Evolutionary conservation across 2,797 vertebrate genomes (phyloP), one percentile per base, ranked within the genome.

Genomic region (Caiman crocodilus): DNA sequence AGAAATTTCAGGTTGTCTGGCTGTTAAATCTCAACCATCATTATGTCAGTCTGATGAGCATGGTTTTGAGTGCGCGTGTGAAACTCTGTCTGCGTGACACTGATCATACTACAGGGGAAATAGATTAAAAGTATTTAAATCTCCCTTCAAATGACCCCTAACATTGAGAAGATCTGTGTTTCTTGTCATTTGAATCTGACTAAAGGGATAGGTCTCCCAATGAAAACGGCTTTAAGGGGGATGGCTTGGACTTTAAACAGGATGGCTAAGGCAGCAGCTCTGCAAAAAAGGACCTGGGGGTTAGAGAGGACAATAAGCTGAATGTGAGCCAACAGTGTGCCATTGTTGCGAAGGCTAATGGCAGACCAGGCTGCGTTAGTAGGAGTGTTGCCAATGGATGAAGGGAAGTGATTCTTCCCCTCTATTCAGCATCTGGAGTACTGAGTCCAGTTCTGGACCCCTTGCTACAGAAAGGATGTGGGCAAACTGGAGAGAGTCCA

Each of bases 31-130:
- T 14, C 20, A 77, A 5, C 56, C 16, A 77, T n/a, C 56, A 17
- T 20, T 84, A 85, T 79, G 67, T 76, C 60, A 12, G 50, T 90
- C 13, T 28, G 74, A 82, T n/a, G 30, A 26, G 17, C 84, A 30
- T 25, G 3, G 63, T 13, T 79, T 71, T 81, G 76, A 79, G 20
- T 74, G 57, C 60, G 79, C 0, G 18, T 75, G 63, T 55, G 67
- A 89, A 79, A 67, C 76, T 87, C 76, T 87, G 89, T 84, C 83
- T 73, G 17, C 42, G 10, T 92, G 92, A 77, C 84, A 8, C 32
- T 58, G n/a, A 26, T 76, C 90, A 90, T 71, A 57, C 1, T 4
- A 42, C 20, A 73, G 35, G 14, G 5, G 42, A 73, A 73, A 73
- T 32, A 14, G 21, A 23, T 12, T 13, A 14, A 42, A 73, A 26